phyloP scores from a whole-genome alignment of 2,888 invertebrate species.

The Dasysyrphus tricinctus region DNA sequence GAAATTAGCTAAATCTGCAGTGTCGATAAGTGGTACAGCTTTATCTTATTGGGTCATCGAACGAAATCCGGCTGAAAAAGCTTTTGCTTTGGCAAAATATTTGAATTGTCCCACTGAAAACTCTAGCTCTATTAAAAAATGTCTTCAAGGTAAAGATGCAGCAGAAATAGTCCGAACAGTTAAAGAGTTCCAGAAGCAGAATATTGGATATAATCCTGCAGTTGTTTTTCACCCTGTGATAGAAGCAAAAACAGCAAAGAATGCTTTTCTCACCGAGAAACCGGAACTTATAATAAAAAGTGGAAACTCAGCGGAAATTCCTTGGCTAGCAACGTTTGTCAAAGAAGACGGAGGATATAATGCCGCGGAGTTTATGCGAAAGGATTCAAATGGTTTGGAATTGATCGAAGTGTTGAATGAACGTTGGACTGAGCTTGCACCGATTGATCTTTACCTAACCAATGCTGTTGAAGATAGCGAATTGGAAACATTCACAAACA shows the following conservation, averaged over 20 bases:
- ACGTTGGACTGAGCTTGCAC: constrained; percentile 84
- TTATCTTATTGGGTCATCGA: constrained; percentile 86
- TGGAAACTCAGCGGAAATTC: constrained; percentile 86
- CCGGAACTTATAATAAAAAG: constrained; percentile 86
- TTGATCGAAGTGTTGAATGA: constrained; percentile 86
- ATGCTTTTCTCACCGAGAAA: constrained; percentile 87
- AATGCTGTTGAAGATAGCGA: constrained; percentile 84
- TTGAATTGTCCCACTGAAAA: constrained; percentile 87
- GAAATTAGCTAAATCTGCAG: constrained; percentile 70
- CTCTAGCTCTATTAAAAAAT: constrained; percentile 86
- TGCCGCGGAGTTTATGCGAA: constrained; percentile 83
- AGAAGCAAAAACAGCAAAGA: constrained; percentile 84
- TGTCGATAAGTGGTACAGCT: constrained; percentile 88
- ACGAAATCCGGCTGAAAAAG: constrained; percentile 85
- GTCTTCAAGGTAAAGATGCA: constrained; percentile 87
- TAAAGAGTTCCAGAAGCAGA: constrained; percentile 78
- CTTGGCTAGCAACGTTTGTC: constrained; percentile 88
- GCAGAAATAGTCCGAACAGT: constrained; percentile 85
- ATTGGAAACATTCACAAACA: constrained; percentile 74
- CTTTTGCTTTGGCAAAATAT: constrained; percentile 85
- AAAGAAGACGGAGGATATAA: constrained; percentile 90
- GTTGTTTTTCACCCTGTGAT: constrained; percentile 89
- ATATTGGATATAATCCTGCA: constrained; percentile 87
- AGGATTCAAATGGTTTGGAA: constrained; percentile 79
- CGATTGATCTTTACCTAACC: constrained; percentile 86